Percentiles rank a stretch among this genome's conserved stretches.
phyloP scores from a whole-genome alignment of 2,113 vertebrate species.

The Xiphophorus maculatus region DNA sequence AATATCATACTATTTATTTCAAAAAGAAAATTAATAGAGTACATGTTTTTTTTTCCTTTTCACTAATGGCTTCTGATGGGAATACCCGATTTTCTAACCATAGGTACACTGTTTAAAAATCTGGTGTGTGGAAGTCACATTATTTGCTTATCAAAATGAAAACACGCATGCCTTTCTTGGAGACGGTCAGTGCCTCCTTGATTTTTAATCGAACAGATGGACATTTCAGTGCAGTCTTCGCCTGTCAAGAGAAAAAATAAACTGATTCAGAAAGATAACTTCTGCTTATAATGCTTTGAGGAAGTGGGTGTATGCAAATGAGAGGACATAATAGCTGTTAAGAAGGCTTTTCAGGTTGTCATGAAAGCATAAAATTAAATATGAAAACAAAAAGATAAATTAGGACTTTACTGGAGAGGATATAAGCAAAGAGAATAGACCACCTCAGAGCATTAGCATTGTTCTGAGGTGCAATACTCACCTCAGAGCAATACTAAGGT shows the following conservation, averaged over 20 bases:
- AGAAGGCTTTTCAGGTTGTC: neutral
- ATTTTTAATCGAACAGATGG: conserved; percentile 88
- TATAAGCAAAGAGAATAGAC: neutral
- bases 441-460: too few relatives aligned
- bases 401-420: neutral
- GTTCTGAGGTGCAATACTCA: too few relatives aligned
- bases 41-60: neutral
- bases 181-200: conserved; percentile 83
- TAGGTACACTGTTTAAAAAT: neutral
- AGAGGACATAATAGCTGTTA: too few relatives aligned
- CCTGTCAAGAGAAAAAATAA: conserved; percentile 77
- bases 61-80: neutral
- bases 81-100: neutral
- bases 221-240: conserved; percentile 92
- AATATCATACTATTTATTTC: neutral
- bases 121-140: neutral
- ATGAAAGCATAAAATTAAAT: neutral
- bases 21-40: neutral
- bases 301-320: too few relatives aligned
- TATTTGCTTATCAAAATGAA: conserved; percentile 29
- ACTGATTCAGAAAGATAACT: conserved; percentile 13
- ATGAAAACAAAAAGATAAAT: conserved; percentile 7
- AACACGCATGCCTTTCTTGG: conserved; percentile 83
- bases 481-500: neutral
- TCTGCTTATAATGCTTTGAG: neutral